These are phyloP conservation scores for Phymorhynchus buccinoides DNA, from an alignment of 1,140 invertebrate genomes.

Conservation along the genomic window DNA sequence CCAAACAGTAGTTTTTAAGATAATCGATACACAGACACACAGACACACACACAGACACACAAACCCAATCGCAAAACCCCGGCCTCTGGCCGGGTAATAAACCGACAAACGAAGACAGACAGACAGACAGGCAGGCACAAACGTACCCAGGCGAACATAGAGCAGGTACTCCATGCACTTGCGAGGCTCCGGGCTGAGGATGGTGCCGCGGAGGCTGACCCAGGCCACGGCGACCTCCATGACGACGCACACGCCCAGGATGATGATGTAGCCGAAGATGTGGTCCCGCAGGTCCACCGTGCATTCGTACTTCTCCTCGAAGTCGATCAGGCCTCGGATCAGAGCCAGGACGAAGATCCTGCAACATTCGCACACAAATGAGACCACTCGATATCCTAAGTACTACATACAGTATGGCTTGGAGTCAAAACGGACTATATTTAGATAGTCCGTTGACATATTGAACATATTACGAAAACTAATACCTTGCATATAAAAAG, in stretches of 20 bases:
- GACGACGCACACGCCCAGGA: slow-evolving; percentile 80
- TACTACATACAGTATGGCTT: no score
- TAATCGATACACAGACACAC: no score
- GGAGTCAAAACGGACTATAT: no score
- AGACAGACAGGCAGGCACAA: not conserved
- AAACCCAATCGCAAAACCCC: no score
- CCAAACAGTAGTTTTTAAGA: no score
- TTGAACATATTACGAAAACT: no score
- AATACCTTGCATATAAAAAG: no score
- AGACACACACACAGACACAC: no score
- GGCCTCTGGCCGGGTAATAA: no score
- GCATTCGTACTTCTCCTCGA: slow-evolving; percentile 69
- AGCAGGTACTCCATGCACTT: slow-evolving; percentile 87
- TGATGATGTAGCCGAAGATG: slow-evolving; percentile 82
- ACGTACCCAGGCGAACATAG: slow-evolving; percentile 85
- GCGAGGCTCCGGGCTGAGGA: slow-evolving; percentile 83
- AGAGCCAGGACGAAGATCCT: slow-evolving; percentile 78
- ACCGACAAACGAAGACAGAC: no score
- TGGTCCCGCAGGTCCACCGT: slow-evolving; percentile 78
- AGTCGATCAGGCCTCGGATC: slow-evolving; percentile 79
- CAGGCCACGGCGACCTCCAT: slow-evolving; percentile 84
- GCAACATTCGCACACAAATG: slow-evolving; percentile 54
- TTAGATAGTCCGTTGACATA: no score
- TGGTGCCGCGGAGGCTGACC: slow-evolving; percentile 86
- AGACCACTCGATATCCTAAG: no score